phyloP scores from a whole-genome alignment of 2,888 invertebrate genomes.

The Ypsolopha scabrella region DNA sequence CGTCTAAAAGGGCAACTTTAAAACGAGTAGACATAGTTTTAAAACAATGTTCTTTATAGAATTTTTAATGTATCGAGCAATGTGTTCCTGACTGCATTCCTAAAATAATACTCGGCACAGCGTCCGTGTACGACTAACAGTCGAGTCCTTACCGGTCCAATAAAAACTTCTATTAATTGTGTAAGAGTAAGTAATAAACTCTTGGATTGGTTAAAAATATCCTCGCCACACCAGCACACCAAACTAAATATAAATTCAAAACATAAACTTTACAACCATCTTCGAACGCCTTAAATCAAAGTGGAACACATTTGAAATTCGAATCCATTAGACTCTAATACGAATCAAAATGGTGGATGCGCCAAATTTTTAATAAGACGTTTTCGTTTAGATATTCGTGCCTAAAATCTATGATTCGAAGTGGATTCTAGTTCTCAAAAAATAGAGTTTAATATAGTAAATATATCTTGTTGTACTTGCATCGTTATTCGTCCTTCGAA shows the following conservation, averaged over 20 bases:
- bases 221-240: background rate
- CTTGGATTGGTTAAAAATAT: constrained; percentile 44
- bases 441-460: constrained; percentile 57
- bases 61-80: background rate
- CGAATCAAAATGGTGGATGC: constrained; percentile 46
- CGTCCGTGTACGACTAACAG: constrained; percentile 15
- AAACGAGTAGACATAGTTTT: background rate
- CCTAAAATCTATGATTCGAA: constrained; percentile 53
- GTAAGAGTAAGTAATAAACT: constrained; percentile 65
- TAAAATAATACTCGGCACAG: constrained; percentile 20
- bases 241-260: constrained; percentile 60
- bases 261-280: constrained; percentile 49
- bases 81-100: background rate
- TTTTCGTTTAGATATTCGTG: constrained; percentile 28
- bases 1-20: background rate
- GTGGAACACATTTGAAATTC: constrained; percentile 18
- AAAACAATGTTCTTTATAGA: background rate
- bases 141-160: constrained; percentile 57
- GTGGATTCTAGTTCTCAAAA: constrained; percentile 55
- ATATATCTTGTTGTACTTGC: constrained; percentile 31
- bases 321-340: constrained; percentile 31
- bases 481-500: constrained; percentile 37
- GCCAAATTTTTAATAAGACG: constrained; percentile 36
- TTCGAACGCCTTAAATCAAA: constrained; percentile 22
- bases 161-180: constrained; percentile 68